Evolutionary conservation across 2,113 vertebrate species (phyloP).

Genomic region (Numenius arquata): DNA sequence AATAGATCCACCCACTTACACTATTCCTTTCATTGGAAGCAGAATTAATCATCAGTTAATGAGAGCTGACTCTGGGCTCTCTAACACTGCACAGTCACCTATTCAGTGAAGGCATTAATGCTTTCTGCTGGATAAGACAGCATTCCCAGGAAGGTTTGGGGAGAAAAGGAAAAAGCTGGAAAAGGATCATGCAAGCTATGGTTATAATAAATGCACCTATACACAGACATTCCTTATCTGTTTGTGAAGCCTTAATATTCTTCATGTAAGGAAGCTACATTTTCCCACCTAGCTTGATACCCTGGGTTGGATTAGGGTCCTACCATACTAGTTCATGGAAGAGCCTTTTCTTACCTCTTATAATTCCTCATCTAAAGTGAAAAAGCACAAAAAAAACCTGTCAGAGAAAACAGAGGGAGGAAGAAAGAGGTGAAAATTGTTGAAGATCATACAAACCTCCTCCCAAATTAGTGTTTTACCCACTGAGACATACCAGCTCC

Average conservation of each 20-base stretch:
- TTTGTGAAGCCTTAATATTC: neutral
- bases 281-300: neutral
- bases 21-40: neutral
- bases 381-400: neutral
- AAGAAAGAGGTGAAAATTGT: neutral
- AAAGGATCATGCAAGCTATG: neutral
- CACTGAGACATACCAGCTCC: neutral
- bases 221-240: neutral
- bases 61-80: neutral
- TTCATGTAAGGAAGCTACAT: neutral
- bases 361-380: neutral
- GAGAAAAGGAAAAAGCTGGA: neutral
- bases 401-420: neutral
- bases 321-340: neutral
- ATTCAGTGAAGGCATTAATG: neutral
- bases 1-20: neutral
- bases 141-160: neutral
- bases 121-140: neutral
- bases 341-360: neutral
- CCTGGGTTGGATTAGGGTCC: neutral
- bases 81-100: neutral
- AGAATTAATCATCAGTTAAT: neutral
- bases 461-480: neutral
- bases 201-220: neutral
- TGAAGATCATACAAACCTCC: neutral